These are phyloP conservation scores for Perizoma flavofasciatum DNA, from an alignment of 2,888 invertebrate species.

Conservation along the genomic window DNA sequence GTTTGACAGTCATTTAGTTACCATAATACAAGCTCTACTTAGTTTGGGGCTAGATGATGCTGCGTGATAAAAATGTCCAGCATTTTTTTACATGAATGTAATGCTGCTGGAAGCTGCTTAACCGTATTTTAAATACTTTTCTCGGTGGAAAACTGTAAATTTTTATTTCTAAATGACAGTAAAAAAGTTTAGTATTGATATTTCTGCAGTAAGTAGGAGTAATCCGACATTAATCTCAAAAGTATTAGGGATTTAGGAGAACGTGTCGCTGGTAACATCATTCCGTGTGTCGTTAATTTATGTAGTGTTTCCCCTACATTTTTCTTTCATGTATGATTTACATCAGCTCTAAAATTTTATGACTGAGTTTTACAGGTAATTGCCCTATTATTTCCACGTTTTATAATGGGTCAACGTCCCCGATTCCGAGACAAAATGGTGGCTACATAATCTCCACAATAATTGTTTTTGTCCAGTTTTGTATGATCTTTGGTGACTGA, in stretches of 20 bases:
- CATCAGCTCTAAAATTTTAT: constrained; percentile 42
- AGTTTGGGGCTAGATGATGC: no score
- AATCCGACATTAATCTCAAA: constrained; percentile 14
- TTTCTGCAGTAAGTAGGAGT: constrained; percentile 1
- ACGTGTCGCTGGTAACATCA: constrained; percentile 27
- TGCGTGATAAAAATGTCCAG: no score
- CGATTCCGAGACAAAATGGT: constrained; percentile 33
- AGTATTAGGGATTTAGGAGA: constrained; percentile 16
- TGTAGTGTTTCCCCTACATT: constrained; percentile 33
- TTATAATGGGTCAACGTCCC: constrained; percentile 51
- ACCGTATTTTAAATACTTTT: no score
- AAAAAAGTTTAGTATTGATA: not conserved
- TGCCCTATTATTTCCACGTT: constrained; percentile 37
- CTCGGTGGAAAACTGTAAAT: no score
- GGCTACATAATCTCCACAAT: constrained; percentile 43
- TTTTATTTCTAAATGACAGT: no score
- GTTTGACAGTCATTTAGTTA: no score
- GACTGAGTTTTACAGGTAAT: constrained; percentile 48
- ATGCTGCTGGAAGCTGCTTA: no score
- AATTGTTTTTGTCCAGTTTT: constrained; percentile 37
- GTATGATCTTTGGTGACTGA: constrained; percentile 38
- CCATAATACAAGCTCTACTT: no score
- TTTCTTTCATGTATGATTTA: constrained; percentile 39
- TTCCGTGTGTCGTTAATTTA: constrained; percentile 32
- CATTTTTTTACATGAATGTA: no score